Base-by-base conservation (phyloP, 2,797 vertebrate species). In the Darevskia nairensis region DNA sequence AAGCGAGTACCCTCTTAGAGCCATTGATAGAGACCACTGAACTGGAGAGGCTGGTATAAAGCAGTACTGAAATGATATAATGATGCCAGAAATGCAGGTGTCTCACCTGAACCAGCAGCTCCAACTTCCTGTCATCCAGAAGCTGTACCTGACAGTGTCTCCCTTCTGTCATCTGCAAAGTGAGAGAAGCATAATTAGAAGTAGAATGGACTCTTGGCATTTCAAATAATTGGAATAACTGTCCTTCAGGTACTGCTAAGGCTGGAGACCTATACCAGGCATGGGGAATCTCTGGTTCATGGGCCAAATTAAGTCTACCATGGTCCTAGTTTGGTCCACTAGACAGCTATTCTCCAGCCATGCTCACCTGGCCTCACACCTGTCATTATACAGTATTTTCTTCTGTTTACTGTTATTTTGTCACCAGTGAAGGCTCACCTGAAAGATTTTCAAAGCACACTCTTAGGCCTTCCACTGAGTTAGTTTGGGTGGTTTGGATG, bases 51-150 rank as follows among this genome's bases (percentile, higher is more conserved):
- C 8, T n/a, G 27, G 19, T 2, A 27, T 7, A n/a, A 19, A n/a
- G 2, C 59, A 55, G 27, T 44, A 23, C 32, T 27, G 59, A 27
- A 85, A 8, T 23, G 10, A 46, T 72, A 76, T 21, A 25, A 64
- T 21, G 17, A 44, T 64, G 21, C 27, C 13, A 74, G 44, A 79
- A 86, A 27, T 27, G 13, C 23, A 59, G 13, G 27, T 68, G 35
- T 69, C 39, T 32, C 97, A 99, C 99, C 98, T 99, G 99, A 94
- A 99, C 99, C 96, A 99, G 97, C 94, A 99, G 98, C 95, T 99
- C 99, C 96, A 99, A 96, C 92, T 98, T 98, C 93, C 99, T 97
- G 94, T 97, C 98, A 94, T 99, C 98, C 55, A 99, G 98, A 94
- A 99, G 98, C 92, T 97, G 98, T 89, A 99, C 97, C 96, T 98